Evolutionary conservation across 92 coral and sea anemone species (phyloP).

Genomic region (Galaxea fascicularis): DNA sequence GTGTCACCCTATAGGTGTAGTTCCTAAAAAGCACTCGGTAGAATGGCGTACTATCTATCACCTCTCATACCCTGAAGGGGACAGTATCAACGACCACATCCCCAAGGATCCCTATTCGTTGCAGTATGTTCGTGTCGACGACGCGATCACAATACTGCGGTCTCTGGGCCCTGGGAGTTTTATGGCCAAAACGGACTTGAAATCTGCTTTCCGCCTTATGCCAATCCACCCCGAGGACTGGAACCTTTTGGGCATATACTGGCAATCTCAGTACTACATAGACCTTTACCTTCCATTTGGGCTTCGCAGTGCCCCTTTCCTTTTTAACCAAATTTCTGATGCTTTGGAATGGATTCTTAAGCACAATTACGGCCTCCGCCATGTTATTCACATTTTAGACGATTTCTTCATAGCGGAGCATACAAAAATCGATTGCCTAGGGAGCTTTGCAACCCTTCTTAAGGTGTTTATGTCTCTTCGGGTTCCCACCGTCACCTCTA

Average conservation of each 20-base stretch:
- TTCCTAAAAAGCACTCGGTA: conserved; percentile 30
- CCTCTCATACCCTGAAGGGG: conserved; percentile 59
- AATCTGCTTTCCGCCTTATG: conserved; percentile 64
- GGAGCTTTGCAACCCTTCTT: conserved; percentile 57
- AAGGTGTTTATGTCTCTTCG: conserved; percentile 40
- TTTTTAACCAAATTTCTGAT: conserved; percentile 67
- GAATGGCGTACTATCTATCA: conserved; percentile 31
- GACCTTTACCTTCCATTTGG: conserved; percentile 63
- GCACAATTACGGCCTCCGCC: conserved; percentile 50
- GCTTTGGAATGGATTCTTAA: conserved; percentile 70
- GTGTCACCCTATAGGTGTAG: conserved; percentile 36
- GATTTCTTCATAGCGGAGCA: conserved; percentile 75
- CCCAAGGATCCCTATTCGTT: conserved; percentile 68
- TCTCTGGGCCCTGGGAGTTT: conserved; percentile 55
- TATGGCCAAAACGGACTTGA: conserved; percentile 72
- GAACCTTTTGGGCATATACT: conserved; percentile 67
- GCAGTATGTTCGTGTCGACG: conserved; percentile 64
- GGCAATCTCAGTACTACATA: conserved; percentile 57
- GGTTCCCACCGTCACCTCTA: conserved; percentile 58
- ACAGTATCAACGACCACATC: conserved; percentile 63
- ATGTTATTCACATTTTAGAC: conserved; percentile 71
- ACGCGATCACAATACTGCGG: conserved; percentile 58
- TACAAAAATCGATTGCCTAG: conserved; percentile 30
- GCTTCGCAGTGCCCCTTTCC: conserved; percentile 64
- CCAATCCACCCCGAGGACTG: conserved; percentile 63